phyloP scores from a whole-genome alignment of 2,888 invertebrate species.

The Catonia carolina region DNA sequence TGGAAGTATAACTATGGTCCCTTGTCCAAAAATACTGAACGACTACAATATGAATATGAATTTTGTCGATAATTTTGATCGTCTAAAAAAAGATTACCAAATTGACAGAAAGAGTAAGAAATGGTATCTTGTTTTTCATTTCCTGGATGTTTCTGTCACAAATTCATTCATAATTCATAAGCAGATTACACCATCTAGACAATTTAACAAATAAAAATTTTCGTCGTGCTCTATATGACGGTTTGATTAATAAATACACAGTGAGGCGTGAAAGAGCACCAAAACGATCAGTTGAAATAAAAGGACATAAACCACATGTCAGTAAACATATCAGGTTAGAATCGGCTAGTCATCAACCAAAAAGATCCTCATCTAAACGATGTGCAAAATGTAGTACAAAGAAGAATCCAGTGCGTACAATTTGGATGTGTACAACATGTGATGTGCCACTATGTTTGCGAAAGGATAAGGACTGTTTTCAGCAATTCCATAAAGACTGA shows the following conservation, averaged over 20 bases:
- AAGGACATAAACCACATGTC: conserved; percentile 7
- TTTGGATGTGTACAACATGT: not conserved
- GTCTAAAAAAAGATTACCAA: conserved; percentile 19
- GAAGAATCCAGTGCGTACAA: not conserved
- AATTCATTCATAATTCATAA: no score
- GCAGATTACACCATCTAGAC: no score
- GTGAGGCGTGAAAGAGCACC: not conserved
- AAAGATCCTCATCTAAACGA: not conserved
- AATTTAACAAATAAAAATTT: conserved; percentile 10
- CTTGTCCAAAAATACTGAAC: conserved; percentile 9
- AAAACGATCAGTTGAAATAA: conserved; percentile 2
- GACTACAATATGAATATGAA: conserved; percentile 21
- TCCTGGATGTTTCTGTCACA: conserved; percentile 8
- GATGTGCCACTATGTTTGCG: not conserved
- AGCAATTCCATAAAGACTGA: not conserved
- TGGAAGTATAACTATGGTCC: conserved; percentile 13
- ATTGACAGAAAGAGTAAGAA: conserved; percentile 17
- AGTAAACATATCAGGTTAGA: not conserved
- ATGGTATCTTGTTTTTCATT: conserved; percentile 22
- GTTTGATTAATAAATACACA: not conserved
- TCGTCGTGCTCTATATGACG: not conserved
- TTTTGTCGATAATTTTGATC: conserved; percentile 23
- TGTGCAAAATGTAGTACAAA: conserved; percentile 2
- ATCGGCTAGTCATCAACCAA: conserved; percentile 4
- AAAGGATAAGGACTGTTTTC: conserved; percentile 1